A percentile compares a stretch with the other conserved stretches of the same genome.
These are phyloP conservation scores for Dyspetes luteomarginatus DNA, from an alignment of 2,888 invertebrate genomes.

Conservation along the genomic window DNA sequence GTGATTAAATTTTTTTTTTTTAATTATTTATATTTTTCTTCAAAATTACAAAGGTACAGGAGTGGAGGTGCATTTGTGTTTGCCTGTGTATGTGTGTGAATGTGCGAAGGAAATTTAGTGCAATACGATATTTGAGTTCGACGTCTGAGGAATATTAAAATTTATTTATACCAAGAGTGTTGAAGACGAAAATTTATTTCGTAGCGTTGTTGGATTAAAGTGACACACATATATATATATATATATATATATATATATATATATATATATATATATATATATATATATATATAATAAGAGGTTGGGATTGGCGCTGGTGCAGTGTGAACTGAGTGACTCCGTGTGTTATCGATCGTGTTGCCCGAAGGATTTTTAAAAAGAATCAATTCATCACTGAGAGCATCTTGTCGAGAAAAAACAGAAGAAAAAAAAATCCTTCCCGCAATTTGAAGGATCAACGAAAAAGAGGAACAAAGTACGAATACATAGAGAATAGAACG, in stretches of 20 bases:
- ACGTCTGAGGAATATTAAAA: slow-evolving; percentile 49
- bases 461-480: too few relatives aligned
- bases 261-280: too few relatives aligned
- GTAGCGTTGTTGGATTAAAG: slow-evolving; percentile 23
- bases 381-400: too few relatives aligned
- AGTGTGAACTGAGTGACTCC: slow-evolving; percentile 2
- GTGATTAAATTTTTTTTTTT: neutral
- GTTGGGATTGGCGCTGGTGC: slow-evolving; percentile 24
- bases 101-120: slow-evolving; percentile 40
- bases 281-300: slow-evolving; percentile 7
- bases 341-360: too few relatives aligned
- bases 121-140: slow-evolving; percentile 44
- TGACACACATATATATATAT: slow-evolving; percentile 10
- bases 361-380: too few relatives aligned
- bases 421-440: too few relatives aligned
- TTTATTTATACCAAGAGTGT: slow-evolving; percentile 20
- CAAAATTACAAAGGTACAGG: slow-evolving; percentile 17
- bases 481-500: neutral
- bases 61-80: slow-evolving; percentile 27
- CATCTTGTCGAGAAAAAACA: too few relatives aligned
- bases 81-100: neutral
- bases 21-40: neutral
- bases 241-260: too few relatives aligned
- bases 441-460: too few relatives aligned
- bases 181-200: slow-evolving; percentile 15